Evolutionary conservation across 2,888 invertebrate species (phyloP).

Genomic region (Synergus gifuensis): DNA sequence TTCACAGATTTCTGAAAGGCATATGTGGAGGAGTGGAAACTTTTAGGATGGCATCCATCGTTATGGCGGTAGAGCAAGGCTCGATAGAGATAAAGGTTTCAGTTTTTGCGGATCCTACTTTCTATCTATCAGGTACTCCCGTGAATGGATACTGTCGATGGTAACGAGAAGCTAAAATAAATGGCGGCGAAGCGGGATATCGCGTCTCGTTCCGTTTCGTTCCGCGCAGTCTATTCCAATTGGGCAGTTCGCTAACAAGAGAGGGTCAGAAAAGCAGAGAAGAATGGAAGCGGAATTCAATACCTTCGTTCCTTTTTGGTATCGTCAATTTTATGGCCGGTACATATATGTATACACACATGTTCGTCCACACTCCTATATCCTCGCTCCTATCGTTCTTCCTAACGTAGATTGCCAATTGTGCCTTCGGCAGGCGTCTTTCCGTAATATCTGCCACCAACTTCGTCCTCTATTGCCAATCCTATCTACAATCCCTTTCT

Average conservation of each 20-base stretch:
- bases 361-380: background rate
- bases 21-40: background rate
- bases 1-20: too few relatives aligned
- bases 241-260: slow-evolving; percentile 58
- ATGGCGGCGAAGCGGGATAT: slow-evolving; percentile 59
- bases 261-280: slow-evolving; percentile 49
- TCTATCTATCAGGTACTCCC: slow-evolving; percentile 40
- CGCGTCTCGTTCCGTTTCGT: slow-evolving; percentile 55
- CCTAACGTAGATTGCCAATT: slow-evolving; percentile 48
- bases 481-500: slow-evolving; percentile 25
- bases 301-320: slow-evolving; percentile 43
- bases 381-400: background rate
- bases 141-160: slow-evolving; percentile 55
- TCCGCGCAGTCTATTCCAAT: slow-evolving; percentile 59
- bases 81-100: slow-evolving; percentile 24
- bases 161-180: slow-evolving; percentile 64
- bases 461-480: slow-evolving; percentile 41
- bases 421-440: slow-evolving; percentile 39
- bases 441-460: slow-evolving; percentile 32
- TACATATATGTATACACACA: background rate
- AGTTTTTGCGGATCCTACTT: slow-evolving; percentile 41
- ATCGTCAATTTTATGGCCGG: background rate
- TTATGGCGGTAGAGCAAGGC: background rate
- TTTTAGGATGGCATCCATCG: background rate
- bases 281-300: slow-evolving; percentile 49